A percentile compares a stretch with the other conserved stretches of the same genome.
These are phyloP conservation scores for Scaptomyza flava DNA, from an alignment of 2,888 invertebrate species.

Conservation along the genomic window DNA sequence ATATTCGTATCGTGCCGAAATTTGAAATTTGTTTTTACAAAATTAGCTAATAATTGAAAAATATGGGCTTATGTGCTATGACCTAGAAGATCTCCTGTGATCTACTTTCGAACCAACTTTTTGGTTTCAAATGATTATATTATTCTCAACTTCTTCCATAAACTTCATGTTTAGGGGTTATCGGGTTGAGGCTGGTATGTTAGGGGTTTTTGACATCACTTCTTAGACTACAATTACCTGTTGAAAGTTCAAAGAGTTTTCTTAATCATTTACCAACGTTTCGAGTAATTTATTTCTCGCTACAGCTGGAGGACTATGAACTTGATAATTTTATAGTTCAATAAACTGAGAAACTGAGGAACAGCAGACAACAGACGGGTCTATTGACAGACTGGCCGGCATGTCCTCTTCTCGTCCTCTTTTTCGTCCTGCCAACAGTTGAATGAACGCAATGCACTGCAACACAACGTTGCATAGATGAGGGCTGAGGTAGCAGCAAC, in stretches of 20 bases:
- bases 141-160: neutral
- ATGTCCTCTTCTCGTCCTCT: slow-evolving; percentile 16
- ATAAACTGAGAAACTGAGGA: slow-evolving; percentile 65
- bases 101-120: neutral
- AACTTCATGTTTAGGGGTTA: neutral
- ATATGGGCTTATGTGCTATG: neutral
- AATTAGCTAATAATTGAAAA: no score
- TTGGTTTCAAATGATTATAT: neutral
- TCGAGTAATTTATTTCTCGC: neutral
- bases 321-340: slow-evolving; percentile 63
- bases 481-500: slow-evolving; percentile 36
- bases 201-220: neutral
- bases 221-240: neutral
- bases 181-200: neutral
- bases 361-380: slow-evolving; percentile 6
- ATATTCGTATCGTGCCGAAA: neutral
- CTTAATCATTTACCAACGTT: neutral
- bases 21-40: neutral
- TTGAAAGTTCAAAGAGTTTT: neutral
- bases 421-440: slow-evolving; percentile 54
- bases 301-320: slow-evolving; percentile 24
- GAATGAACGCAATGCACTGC: slow-evolving; percentile 65
- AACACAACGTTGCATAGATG: slow-evolving; percentile 21
- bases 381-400: slow-evolving; percentile 20
- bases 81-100: neutral